Conservation (phyloP, 2,113 vertebrate genomes). For the Gymnocephalus cernua region DNA sequence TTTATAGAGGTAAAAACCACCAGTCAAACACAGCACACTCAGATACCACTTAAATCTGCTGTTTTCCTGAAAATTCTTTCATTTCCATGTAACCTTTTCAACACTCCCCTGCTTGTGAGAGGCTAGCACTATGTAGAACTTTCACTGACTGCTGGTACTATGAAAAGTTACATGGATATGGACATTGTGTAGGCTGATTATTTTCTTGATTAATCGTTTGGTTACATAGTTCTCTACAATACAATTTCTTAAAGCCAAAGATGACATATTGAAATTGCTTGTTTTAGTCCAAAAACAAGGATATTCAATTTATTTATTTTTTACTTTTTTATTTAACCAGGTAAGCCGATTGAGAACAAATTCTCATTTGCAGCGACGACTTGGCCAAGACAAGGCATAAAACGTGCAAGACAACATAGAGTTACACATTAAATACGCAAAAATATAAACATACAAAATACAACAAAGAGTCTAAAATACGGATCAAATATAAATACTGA, state of each 20-base stretch:
- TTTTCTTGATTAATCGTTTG: background rate
- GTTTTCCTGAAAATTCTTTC: background rate
- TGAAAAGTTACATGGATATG: background rate
- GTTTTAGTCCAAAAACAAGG: background rate
- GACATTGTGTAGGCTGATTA: background rate
- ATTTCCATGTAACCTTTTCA: background rate
- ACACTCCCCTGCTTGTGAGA: background rate
- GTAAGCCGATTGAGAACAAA: too few species aligned
- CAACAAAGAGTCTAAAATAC: too few species aligned
- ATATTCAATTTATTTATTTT: background rate
- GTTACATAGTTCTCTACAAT: background rate
- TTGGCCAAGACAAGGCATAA: too few species aligned
- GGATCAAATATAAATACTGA: too few species aligned
- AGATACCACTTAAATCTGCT: background rate
- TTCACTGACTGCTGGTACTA: background rate
- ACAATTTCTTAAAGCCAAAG: background rate
- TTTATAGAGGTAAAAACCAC: conserved; percentile 92
- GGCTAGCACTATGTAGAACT: background rate
- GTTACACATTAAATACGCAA: too few species aligned
- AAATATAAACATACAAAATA: too few species aligned
- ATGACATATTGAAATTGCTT: background rate
- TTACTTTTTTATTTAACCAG: too few species aligned
- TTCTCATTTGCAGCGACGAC: too few species aligned
- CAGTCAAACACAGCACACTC: background rate
- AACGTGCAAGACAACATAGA: too few species aligned